Evolutionary conservation across 2,797 vertebrate species (phyloP).

Genomic region (Adelosebastes latens): DNA sequence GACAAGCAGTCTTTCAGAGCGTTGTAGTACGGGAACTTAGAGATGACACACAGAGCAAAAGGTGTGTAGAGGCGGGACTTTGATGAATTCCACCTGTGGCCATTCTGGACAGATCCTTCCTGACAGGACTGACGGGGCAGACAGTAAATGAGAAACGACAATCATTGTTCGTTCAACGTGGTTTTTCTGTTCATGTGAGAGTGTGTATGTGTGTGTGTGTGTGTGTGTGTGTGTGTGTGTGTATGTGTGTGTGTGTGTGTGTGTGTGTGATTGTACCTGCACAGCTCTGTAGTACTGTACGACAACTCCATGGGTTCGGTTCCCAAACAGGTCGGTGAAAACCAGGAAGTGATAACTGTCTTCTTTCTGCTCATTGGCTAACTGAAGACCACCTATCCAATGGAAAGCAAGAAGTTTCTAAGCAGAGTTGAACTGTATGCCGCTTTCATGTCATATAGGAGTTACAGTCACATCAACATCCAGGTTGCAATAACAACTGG

Average conservation of each 20-base stretch:
- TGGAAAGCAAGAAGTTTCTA: neutral
- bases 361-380: slow-evolving; percentile 85
- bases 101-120: slow-evolving; percentile 83
- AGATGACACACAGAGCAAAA: slow-evolving; percentile 90
- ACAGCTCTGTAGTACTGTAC: slow-evolving; percentile 88
- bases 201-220: neutral
- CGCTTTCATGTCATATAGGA: neutral
- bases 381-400: slow-evolving; percentile 86
- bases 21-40: slow-evolving; percentile 93
- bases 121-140: slow-evolving; percentile 63
- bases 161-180: neutral
- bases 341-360: slow-evolving; percentile 94
- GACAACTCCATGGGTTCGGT: slow-evolving; percentile 91
- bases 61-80: slow-evolving; percentile 82
- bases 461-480: neutral
- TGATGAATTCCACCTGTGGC: slow-evolving; percentile 75
- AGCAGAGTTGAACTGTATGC: neutral
- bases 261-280: slow-evolving; percentile 78
- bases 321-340: slow-evolving; percentile 95
- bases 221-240: neutral
- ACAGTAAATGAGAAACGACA: slow-evolving; percentile 6
- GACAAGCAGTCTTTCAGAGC: slow-evolving; percentile 84
- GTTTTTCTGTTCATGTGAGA: neutral
- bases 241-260: neutral
- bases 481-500: neutral